Base-by-base conservation (phyloP, 2,888 invertebrate species). In the Neoaliturus tenellus region DNA sequence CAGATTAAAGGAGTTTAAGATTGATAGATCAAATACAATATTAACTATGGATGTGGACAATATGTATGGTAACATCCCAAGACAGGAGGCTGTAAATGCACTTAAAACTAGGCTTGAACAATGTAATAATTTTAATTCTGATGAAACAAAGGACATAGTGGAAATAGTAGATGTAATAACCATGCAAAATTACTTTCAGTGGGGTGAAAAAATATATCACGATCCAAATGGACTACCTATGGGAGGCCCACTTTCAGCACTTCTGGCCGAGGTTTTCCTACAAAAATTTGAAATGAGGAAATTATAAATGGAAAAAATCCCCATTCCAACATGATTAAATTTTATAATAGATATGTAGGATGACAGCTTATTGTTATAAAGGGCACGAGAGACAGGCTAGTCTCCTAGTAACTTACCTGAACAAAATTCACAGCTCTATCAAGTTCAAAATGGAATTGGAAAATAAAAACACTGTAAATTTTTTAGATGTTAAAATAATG, bases 291-390 rank as follows among this genome's bases (percentile, higher is more conserved):
- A 67, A 14, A 67, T n/a, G 3, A 10, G 1, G 17, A 28, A 8
- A 67, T 67, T 67, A 31, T 67, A 31, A 33, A 33, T 23, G 33
- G 14, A 12, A 31, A 17, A 3, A 67, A 67, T 33, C 67, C 67
- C 5, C n/a, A 17, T 31, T 12, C 3, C 17, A 67, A n/a, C 6
- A 67, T 31, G 14, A 67, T 67, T 8, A n/a, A 31, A n/a, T 67
- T 67, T n/a, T 67, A 67, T n/a, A 8, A 1, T n/a, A 67, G 67
- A 33, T 67, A 67, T 31, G 67, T 67, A 31, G 67, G 31, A 31
- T 28, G 31, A 31, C 0, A 5, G 1, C 31, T 67, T 67, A 31
- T 67, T 1, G 67, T 67, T 8, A 5, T 31, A 14, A 67, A 31
- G 31, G 67, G 31, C 12, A 67, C 17, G 4, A 67, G 14, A 31